A percentile compares a stretch with the other conserved stretches of the same genome.
Evolutionary conservation across 2,113 vertebrate genomes (phyloP).

Genomic region (Oryzias woworae): DNA sequence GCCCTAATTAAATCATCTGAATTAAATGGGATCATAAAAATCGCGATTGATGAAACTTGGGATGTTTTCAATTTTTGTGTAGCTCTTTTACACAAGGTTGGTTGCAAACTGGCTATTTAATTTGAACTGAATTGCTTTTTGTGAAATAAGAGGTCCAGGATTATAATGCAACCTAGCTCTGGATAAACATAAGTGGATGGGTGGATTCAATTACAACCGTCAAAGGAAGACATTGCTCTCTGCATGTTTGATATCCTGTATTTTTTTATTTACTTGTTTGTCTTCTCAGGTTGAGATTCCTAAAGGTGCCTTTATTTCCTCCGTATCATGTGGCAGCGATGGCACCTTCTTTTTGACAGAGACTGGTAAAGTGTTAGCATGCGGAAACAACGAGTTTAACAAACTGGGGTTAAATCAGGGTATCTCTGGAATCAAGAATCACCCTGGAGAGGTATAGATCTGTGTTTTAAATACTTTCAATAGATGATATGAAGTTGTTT

Average conservation of each 20-base stretch:
- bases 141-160: too few relatives aligned
- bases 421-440: constrained; percentile 93
- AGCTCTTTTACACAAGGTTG: too few relatives aligned
- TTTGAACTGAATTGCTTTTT: too few relatives aligned
- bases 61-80: too few relatives aligned
- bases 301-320: constrained; percentile 86
- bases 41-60: too few relatives aligned
- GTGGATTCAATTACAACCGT: too few relatives aligned
- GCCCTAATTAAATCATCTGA: too few relatives aligned
- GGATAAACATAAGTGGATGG: too few relatives aligned
- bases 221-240: too few relatives aligned
- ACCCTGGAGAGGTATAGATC: constrained; percentile 72
- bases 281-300: constrained; percentile 87
- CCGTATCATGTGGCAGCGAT: constrained; percentile 90
- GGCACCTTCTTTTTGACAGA: constrained; percentile 94
- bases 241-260: neutral
- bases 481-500: neutral
- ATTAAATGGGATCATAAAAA: too few relatives aligned
- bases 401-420: constrained; percentile 95
- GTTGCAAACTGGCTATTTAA: too few relatives aligned
- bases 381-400: constrained; percentile 96
- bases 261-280: neutral
- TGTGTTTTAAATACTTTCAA: neutral
- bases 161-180: too few relatives aligned
- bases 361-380: constrained; percentile 93